Evolutionary conservation across 1,140 invertebrate genomes (phyloP).

Genomic region (Argopecten irradians): DNA sequence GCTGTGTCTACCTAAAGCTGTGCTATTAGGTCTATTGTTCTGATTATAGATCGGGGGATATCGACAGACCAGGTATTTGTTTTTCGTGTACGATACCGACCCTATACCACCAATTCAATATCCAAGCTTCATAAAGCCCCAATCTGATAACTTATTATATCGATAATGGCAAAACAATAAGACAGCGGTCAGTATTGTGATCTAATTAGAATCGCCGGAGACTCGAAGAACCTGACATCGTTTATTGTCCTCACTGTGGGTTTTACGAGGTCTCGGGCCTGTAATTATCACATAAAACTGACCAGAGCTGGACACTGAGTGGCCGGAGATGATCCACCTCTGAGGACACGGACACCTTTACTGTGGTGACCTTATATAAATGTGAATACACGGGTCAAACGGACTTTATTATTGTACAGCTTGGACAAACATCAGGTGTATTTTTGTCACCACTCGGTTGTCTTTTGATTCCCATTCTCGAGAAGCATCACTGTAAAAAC

Average conservation of each 20-base stretch:
- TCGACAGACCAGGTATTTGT: neutral
- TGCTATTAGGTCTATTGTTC: neutral
- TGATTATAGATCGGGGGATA: neutral
- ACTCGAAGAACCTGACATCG: neutral
- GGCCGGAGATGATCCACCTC: neutral
- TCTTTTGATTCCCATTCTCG: neutral
- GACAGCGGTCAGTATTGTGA: neutral
- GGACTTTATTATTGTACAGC: no score
- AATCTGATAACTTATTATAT: constrained; percentile 12
- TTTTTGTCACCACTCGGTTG: neutral
- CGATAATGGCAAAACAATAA: neutral
- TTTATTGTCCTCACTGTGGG: neutral
- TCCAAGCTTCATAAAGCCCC: neutral
- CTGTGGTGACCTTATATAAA: neutral
- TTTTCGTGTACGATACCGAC: neutral
- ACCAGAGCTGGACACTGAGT: neutral
- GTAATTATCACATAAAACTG: neutral
- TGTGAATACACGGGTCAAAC: neutral
- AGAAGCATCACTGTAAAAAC: no score
- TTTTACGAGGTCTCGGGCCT: neutral
- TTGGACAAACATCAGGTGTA: no score
- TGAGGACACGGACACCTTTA: neutral
- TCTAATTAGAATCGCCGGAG: constrained; percentile 5
- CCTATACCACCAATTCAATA: neutral
- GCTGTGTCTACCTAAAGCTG: no score